These are phyloP conservation scores for Actinia equina DNA, from an alignment of 64 coral and sea anemone species.

Conservation along the genomic window DNA sequence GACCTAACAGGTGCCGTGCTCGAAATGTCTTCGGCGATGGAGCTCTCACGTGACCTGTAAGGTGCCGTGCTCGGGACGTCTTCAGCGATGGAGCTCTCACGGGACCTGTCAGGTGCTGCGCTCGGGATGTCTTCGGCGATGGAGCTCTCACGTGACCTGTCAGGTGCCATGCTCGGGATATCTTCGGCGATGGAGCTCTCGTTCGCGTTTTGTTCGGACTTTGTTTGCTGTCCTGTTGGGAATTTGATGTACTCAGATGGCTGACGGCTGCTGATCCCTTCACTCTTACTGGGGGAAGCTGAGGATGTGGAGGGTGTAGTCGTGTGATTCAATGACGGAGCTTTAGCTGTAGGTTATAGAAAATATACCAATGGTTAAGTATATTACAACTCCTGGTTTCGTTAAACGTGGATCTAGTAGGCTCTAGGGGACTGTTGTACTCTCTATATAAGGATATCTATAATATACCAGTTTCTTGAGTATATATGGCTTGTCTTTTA, in stretches of 20 bases:
- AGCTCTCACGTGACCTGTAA: slow-evolving; percentile 70
- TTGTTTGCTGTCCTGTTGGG: not conserved
- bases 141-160: slow-evolving; percentile 69
- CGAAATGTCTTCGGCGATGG: slow-evolving; percentile 47
- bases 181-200: slow-evolving; percentile 72
- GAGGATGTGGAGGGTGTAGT: not conserved
- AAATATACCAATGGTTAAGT: too few species aligned
- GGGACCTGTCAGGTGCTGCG: slow-evolving; percentile 42
- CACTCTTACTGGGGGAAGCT: not conserved
- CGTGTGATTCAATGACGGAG: not conserved
- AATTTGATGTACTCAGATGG: not conserved
- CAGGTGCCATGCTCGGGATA: slow-evolving; percentile 6
- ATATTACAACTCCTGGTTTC: too few species aligned
- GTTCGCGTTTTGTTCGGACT: slow-evolving; percentile 40
- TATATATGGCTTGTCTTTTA: too few species aligned
- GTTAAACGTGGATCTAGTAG: too few species aligned
- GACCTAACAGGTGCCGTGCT: slow-evolving; percentile 38
- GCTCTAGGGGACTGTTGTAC: too few species aligned
- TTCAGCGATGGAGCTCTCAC: slow-evolving; percentile 72
- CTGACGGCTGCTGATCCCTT: not conserved
- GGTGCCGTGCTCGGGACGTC: slow-evolving; percentile 6
- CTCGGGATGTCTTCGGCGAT: slow-evolving; percentile 42
- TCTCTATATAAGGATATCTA: too few species aligned
- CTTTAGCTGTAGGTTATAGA: not conserved
- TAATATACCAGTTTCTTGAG: too few species aligned